A percentile compares a stretch with the other conserved stretches of the same genome.
Conservation (phyloP, 2,888 invertebrate genomes). For the Drosophila aldrichi region DNA sequence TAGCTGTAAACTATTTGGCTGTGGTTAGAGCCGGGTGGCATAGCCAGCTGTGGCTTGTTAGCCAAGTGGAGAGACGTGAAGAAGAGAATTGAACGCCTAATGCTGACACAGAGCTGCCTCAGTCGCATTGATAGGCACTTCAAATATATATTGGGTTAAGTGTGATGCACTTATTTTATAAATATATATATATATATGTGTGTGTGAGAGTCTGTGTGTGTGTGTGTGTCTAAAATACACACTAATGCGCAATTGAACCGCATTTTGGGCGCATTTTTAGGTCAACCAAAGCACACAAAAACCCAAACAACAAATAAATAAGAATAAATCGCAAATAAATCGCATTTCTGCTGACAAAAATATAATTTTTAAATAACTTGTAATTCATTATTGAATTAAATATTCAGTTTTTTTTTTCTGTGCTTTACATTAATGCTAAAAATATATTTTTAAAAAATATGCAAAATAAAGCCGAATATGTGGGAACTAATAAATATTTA, state of each 20-base stretch:
- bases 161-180: constrained; percentile 44
- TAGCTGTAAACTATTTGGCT: constrained; percentile 42
- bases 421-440: not conserved
- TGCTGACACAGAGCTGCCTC: constrained; percentile 54
- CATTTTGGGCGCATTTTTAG: constrained; percentile 30
- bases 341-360: not conserved
- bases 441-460: not conserved
- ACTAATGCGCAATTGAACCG: constrained; percentile 31
- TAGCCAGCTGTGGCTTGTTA: not conserved
- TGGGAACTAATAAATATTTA: accelerated
- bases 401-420: not conserved
- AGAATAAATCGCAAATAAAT: not conserved
- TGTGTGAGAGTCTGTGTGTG: not conserved
- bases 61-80: not conserved
- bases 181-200: not conserved
- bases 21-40: constrained; percentile 35
- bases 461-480: not conserved
- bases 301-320: constrained; percentile 8
- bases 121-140: constrained; percentile 47
- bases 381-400: not conserved
- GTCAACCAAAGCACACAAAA: constrained; percentile 23
- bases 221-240: constrained; percentile 18
- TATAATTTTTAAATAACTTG: not conserved
- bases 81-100: constrained; percentile 3
- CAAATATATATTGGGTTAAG: constrained; percentile 69